Evolutionary conservation across 2,888 invertebrate genomes (phyloP), one percentile per base, ranked within the genome.

Genomic region (Prenolepis imparis): DNA sequence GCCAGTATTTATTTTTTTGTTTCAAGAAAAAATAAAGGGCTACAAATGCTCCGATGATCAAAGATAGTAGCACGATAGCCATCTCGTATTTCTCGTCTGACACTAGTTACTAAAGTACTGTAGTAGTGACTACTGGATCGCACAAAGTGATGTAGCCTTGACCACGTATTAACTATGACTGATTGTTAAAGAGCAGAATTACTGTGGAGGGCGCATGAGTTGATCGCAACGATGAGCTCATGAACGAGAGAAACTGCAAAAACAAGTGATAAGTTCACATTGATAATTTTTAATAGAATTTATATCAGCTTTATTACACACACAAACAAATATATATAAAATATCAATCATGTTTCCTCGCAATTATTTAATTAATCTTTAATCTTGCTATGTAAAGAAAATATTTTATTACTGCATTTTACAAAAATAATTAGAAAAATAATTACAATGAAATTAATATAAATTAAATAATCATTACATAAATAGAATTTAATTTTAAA

Each of bases 1-100:
- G 32, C 90, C 90, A 91, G 52, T 91, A 86, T 12, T 48, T n/a
- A 11, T 55, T 80, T 12, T 57, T 80, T 44, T n/a, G 44, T 2
- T 12, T 52, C 3, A 72, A 15, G 15, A 52, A 81, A 5, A 73
- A 24, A 21, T 73, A 72, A 21, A 81, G 3, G 0, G 15, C 39
- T 9, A 12, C 1, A 15, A 84, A 0, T 3, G 21, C 64, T 3
- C 39, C 59, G n/a, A 63, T 0, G 4, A 70, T 12, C 11, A 78
- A 5, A 9, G 32, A 28, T 0, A 57, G 11, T 3, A 68, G 0
- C 9, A 77, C 0, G 5, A 77, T 0, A 4, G 11, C 18, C 77
- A 83, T 78, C 12, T 74, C 32, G 39, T n/a, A 24, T 21, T 5
- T 70, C 1, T 81, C 28, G n/a, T 3, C 4, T 6, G n/a, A 44